Conservation (phyloP, 2,797 vertebrate species). For the Smutsia gigantea region DNA sequence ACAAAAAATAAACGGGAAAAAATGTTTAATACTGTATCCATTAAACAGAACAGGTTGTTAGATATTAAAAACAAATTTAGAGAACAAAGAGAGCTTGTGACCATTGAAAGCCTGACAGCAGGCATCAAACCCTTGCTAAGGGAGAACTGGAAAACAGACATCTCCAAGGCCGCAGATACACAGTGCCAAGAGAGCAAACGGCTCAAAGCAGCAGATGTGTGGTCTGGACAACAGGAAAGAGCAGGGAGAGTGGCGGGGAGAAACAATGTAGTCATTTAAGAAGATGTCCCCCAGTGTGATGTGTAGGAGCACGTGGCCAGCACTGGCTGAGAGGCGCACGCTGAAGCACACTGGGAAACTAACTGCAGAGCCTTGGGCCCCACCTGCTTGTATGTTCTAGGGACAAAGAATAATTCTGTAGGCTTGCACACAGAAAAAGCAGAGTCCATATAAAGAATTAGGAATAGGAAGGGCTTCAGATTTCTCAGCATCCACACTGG, state of each 20-base stretch:
- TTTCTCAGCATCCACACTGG: background rate
- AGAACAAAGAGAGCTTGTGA: background rate
- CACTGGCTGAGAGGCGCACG: background rate
- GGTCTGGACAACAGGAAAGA: background rate
- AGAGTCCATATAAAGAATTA: accelerated
- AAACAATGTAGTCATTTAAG: background rate
- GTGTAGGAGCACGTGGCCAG: too few relatives aligned
- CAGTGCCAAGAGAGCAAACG: background rate
- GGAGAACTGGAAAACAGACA: background rate
- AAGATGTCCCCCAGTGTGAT: background rate
- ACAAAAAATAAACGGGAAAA: background rate
- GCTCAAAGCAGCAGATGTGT: background rate
- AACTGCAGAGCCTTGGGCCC: background rate
- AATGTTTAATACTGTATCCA: background rate
- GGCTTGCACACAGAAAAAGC: background rate
- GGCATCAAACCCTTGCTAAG: background rate
- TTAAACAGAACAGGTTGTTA: background rate
- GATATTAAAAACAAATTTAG: background rate
- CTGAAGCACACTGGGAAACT: accelerated
- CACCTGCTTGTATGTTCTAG: too few relatives aligned
- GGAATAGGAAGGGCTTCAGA: background rate
- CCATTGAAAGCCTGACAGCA: background rate
- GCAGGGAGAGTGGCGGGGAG: background rate
- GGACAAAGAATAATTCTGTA: background rate
- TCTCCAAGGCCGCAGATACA: background rate